Evolutionary conservation across 2,113 vertebrate species (phyloP).

Genomic region (Chaenogobius annularis): DNA sequence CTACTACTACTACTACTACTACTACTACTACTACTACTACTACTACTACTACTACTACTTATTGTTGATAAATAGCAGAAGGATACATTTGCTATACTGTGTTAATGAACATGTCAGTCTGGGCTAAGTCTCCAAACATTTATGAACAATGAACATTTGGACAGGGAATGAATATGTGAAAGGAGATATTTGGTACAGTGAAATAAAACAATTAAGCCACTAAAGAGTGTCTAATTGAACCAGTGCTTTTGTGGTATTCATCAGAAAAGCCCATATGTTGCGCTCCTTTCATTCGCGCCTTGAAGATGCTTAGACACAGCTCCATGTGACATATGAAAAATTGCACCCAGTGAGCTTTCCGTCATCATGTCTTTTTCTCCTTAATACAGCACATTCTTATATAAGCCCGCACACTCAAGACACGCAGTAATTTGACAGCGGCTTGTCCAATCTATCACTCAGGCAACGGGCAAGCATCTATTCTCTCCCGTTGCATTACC

Average conservation of each 20-base stretch:
- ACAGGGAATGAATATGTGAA: too few species aligned
- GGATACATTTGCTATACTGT: too few species aligned
- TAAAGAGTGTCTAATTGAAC: too few species aligned
- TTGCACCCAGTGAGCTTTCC: neutral
- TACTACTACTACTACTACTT: too few species aligned
- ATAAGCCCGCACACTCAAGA: slow-evolving; percentile 35
- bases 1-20: too few species aligned
- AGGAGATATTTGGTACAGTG: neutral
- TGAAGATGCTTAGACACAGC: neutral
- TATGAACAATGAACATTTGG: too few species aligned
- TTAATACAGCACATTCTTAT: slow-evolving; percentile 36
- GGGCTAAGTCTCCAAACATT: too few species aligned
- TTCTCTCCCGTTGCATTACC: slow-evolving; percentile 40
- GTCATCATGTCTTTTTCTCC: slow-evolving; percentile 21
- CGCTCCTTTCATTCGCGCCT: neutral
- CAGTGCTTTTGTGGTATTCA: neutral
- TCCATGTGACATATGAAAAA: slow-evolving; percentile 4
- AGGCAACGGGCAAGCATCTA: slow-evolving; percentile 43
- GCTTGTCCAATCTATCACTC: slow-evolving; percentile 59
- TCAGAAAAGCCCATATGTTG: neutral
- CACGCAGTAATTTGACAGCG: slow-evolving; percentile 49
- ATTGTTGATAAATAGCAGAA: too few species aligned
- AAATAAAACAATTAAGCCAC: neutral
- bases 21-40: too few species aligned
- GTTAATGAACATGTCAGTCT: too few species aligned